Base-by-base conservation (phyloP, 2,888 invertebrate genomes). In the Heteropelma amictum region DNA sequence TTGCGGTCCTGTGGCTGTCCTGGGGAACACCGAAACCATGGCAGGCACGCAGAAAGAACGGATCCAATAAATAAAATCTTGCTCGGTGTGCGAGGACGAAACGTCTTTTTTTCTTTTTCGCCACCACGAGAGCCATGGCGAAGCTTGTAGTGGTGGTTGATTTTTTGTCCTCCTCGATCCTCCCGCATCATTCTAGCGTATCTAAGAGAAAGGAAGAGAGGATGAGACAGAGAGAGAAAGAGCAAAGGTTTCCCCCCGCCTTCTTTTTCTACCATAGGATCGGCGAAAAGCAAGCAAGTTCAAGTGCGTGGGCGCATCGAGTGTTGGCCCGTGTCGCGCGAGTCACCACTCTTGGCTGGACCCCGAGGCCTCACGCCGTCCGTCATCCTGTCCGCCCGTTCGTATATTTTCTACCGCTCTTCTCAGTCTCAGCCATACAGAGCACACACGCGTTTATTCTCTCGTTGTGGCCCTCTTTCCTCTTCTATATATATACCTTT, bases 381-480 rank as follows among this genome's bases (percentile, higher is more conserved):
- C 85, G 86, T 87, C 87, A 87, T 87, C 83, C 86, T 87, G 87
- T 86, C 87, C 85, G 85, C 86, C 86, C 83, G 86, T 86, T 83
- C 84, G 82, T 83, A 84, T 85, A 84, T 86, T 85, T 86, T 82
- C 83, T 81, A 79, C 74, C 68, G 35, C 64, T 65, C 69, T 69
- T 47, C 76, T 47, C 73, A 12, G 35, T 33, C 53, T 26, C 49
- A 40, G 64, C 40, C 47, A 40, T 63, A 53, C 63, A 45, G 51
- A 60, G 65, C 70, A 47, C 56, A 53, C 61, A 47, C 49, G 53
- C 68, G 60, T 26, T 26, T 40, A 40, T 33, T 49, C 72, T 64
- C 58, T 40, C 63, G 30, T 60, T 56, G 45, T 49, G 54, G 30
- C 23, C 47, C 42, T 12, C 53, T 19, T 30, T 35, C 42, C 45